Conservation (phyloP, 1,140 invertebrate species). For the Aphidius gifuensis region DNA sequence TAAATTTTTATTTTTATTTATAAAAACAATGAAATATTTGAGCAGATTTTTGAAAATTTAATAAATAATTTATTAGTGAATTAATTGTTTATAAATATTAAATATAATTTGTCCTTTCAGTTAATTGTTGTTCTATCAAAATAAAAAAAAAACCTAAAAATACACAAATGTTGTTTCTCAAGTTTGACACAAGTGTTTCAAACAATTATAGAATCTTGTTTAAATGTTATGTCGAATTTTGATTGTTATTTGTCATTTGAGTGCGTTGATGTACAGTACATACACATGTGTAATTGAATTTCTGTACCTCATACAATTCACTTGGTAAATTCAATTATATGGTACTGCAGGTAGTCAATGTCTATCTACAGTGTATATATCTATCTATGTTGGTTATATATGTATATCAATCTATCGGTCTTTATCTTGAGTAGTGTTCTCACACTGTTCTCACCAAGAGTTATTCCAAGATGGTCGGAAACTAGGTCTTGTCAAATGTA, state of each 20-base stretch:
- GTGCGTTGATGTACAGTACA: slow-evolving; percentile 7
- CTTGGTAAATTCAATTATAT: slow-evolving; percentile 26
- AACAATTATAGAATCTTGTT: not conserved
- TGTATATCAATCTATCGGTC: slow-evolving; percentile 9
- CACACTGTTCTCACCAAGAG: slow-evolving; percentile 17
- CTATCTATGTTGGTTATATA: not conserved
- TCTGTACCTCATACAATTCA: slow-evolving; percentile 19
- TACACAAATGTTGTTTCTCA: too few relatives aligned
- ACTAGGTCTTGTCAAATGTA: not conserved
- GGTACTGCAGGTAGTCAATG: not conserved
- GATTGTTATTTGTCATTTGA: slow-evolving; percentile 18
- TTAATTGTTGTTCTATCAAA: too few relatives aligned
- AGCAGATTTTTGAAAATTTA: too few relatives aligned
- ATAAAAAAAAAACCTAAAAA: too few relatives aligned
- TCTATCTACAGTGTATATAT: not conserved
- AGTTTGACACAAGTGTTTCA: too few relatives aligned
- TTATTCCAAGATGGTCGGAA: slow-evolving; percentile 21
- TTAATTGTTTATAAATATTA: too few relatives aligned
- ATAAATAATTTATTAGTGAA: too few relatives aligned
- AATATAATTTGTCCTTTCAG: too few relatives aligned
- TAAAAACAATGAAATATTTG: too few relatives aligned
- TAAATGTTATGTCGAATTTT: slow-evolving; percentile 14
- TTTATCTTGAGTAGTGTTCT: slow-evolving; percentile 9
- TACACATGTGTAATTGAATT: slow-evolving; percentile 29
- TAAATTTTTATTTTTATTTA: too few relatives aligned